Conservation (phyloP, 2,113 vertebrate genomes). For the Zingel zingel region DNA sequence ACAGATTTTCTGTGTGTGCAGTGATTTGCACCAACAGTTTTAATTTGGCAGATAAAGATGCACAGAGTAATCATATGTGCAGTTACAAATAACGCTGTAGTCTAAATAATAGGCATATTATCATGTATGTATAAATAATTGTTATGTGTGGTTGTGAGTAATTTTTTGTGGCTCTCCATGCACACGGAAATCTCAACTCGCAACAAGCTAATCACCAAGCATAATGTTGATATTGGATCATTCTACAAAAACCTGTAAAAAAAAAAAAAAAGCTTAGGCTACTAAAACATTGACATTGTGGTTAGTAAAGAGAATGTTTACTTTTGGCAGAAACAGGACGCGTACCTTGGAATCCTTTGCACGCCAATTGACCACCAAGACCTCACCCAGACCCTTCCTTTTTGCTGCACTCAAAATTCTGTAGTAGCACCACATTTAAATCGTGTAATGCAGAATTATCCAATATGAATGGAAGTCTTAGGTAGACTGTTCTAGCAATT, state of each 20-base stretch:
- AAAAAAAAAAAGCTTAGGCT: background rate
- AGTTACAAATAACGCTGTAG: background rate
- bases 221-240: background rate
- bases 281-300: background rate
- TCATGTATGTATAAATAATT: constrained; percentile 13
- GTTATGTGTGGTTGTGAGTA: constrained; percentile 19
- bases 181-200: background rate
- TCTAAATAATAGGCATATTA: background rate
- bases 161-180: background rate
- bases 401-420: background rate
- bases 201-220: background rate
- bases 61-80: constrained; percentile 24
- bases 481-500: background rate
- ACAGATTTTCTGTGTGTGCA: constrained; percentile 34
- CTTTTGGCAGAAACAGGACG: background rate
- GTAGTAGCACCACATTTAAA: background rate
- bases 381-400: background rate
- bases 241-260: background rate
- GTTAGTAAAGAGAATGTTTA: background rate
- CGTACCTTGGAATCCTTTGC: no score
- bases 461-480: background rate
- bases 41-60: constrained; percentile 47
- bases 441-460: background rate
- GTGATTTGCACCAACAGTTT: constrained; percentile 28
- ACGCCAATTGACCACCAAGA: background rate